These are phyloP conservation scores for Xestia rhomboidea DNA, from an alignment of 2,888 invertebrate genomes.

Conservation along the genomic window DNA sequence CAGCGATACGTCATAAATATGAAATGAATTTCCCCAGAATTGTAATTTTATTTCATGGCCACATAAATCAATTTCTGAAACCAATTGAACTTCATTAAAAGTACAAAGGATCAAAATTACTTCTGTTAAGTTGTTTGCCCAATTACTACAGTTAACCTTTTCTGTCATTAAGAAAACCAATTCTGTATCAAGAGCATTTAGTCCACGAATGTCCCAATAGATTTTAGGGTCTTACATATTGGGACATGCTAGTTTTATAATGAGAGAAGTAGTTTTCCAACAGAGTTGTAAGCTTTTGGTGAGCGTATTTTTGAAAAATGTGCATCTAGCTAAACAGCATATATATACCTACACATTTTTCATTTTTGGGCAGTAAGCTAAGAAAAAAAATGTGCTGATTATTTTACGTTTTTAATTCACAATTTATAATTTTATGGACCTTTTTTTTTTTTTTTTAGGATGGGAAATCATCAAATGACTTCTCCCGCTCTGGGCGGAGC, in stretches of 20 bases:
- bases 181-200: conserved; percentile 36
- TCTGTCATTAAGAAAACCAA: conserved; percentile 22
- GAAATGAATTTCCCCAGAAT: conserved; percentile 40
- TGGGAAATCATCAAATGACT: no score
- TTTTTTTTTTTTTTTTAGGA: no score
- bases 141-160: conserved; percentile 29
- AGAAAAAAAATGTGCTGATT: neutral
- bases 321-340: neutral
- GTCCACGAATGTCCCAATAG: conserved; percentile 11
- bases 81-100: conserved; percentile 28
- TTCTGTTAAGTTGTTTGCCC: conserved; percentile 7
- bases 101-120: conserved; percentile 30
- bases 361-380: neutral
- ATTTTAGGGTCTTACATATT: neutral
- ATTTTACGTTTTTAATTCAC: neutral
- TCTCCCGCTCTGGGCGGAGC: no score
- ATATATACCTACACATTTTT: no score
- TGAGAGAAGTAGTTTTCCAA: neutral
- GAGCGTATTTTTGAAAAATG: neutral
- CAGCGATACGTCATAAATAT: conserved; percentile 45
- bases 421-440: neutral
- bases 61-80: conserved; percentile 35
- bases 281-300: neutral
- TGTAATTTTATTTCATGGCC: conserved; percentile 20
- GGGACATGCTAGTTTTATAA: neutral